These are phyloP conservation scores for Heteractis magnifica DNA, from an alignment of 92 coral and sea anemone genomes.

Conservation along the genomic window DNA sequence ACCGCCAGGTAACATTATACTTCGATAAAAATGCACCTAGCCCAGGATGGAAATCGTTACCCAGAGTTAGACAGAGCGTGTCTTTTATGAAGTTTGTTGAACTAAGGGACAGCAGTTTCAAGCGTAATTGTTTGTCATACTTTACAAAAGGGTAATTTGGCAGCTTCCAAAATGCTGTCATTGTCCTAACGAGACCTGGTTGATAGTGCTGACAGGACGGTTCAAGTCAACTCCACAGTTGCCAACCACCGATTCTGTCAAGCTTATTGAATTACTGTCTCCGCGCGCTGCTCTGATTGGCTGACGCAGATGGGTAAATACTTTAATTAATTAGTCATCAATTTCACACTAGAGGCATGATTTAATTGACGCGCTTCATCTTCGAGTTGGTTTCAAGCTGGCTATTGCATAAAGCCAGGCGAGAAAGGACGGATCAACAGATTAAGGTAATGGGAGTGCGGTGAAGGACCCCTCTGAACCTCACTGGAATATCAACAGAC, in stretches of 20 bases:
- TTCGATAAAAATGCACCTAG: constrained; percentile 4
- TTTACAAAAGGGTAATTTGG: constrained; percentile 76
- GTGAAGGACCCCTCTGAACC: constrained; percentile 13
- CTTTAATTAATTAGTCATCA: constrained; percentile 99
- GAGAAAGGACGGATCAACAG: constrained; percentile 27
- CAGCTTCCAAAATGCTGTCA: constrained; percentile 85
- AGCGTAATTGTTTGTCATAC: constrained; percentile 53
- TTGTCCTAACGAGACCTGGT: constrained; percentile 92
- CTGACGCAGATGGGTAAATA: constrained; percentile 66
- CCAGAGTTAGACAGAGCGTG: neutral
- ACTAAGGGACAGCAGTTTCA: constrained; percentile 49
- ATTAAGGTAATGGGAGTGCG: constrained; percentile 20
- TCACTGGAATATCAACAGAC: neutral
- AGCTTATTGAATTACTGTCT: constrained; percentile 80
- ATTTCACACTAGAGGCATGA: constrained; percentile 87
- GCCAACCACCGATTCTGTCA: constrained; percentile 78
- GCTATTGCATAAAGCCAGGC: constrained; percentile 39
- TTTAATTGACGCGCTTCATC: constrained; percentile 85
- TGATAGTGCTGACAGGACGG: constrained; percentile 84
- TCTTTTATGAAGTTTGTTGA: constrained; percentile 15
- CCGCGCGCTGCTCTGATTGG: constrained; percentile 69
- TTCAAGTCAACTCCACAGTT: constrained; percentile 56
- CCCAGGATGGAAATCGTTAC: neutral
- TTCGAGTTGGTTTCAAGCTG: constrained; percentile 60
- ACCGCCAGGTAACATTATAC: constrained; percentile 18